Percentiles rank a stretch among this genome's conserved stretches.
Evolutionary conservation across 2,888 invertebrate genomes (phyloP).

Genomic region (Heliconius cydno): DNA sequence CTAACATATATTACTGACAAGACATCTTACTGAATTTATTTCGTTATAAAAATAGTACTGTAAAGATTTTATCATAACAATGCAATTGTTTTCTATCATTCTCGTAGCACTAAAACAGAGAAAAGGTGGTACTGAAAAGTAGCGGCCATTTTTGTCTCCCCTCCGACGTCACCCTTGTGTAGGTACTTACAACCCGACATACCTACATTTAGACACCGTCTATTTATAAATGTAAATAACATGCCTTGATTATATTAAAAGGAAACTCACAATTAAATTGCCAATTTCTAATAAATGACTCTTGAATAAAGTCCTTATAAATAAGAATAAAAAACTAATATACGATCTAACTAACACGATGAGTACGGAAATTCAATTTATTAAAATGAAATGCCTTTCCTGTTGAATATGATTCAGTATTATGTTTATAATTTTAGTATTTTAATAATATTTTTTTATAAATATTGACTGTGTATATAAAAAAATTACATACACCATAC

Average conservation of each 20-base stretch:
- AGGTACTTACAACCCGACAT: conserved; percentile 51
- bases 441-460: background rate
- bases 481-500: background rate
- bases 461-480: background rate
- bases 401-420: background rate
- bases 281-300: background rate
- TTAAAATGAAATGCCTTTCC: too few relatives aligned
- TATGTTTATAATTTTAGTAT: background rate
- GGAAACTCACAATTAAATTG: background rate
- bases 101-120: conserved; percentile 48
- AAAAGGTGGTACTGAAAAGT: conserved; percentile 54
- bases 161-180: conserved; percentile 59
- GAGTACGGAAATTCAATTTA: too few relatives aligned
- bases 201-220: conserved; percentile 44
- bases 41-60: background rate
- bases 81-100: conserved; percentile 25
- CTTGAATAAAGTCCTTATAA: background rate
- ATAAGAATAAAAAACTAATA: too few relatives aligned
- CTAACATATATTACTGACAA: background rate
- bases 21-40: background rate
- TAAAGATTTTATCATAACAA: background rate
- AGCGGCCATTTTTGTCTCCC: conserved; percentile 80
- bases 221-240: conserved; percentile 48
- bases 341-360: too few relatives aligned
- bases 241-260: conserved; percentile 49